phyloP scores from a whole-genome alignment of 1,140 invertebrate species.

The Mamestra configurata region DNA sequence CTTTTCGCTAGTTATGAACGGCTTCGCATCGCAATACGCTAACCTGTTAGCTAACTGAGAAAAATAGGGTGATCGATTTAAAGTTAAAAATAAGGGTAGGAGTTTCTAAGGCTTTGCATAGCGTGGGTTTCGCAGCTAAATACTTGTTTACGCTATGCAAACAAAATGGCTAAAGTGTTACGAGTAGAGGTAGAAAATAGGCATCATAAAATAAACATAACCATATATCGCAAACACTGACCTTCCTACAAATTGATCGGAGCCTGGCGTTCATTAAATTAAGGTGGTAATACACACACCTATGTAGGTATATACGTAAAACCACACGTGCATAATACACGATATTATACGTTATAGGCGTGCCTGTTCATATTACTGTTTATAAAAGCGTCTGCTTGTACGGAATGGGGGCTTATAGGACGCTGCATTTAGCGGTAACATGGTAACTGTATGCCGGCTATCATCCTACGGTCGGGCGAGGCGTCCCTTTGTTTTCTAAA shows the following conservation, averaged over 20 bases:
- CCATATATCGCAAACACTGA: not conserved
- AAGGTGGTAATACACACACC: not conserved
- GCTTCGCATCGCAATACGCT: not conserved
- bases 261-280: slow-evolving; percentile 19
- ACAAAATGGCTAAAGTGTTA: slow-evolving; percentile 2
- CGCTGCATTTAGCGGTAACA: not conserved
- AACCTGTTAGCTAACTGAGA: not conserved
- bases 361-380: too few species aligned
- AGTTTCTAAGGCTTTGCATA: too few species aligned
- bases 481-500: too few species aligned
- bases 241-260: slow-evolving; percentile 21
- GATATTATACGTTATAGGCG: too few species aligned
- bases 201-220: slow-evolving; percentile 2
- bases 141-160: not conserved
- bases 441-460: not conserved
- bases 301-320: not conserved
- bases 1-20: not conserved
- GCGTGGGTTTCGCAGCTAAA: not conserved
- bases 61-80: too few species aligned
- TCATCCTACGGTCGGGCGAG: too few species aligned
- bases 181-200: not conserved
- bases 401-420: too few species aligned
- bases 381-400: too few species aligned
- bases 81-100: not conserved
- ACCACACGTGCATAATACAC: too few species aligned